phyloP scores from a whole-genome alignment of 2,797 vertebrate genomes.

The Sarcoramphus papa region DNA sequence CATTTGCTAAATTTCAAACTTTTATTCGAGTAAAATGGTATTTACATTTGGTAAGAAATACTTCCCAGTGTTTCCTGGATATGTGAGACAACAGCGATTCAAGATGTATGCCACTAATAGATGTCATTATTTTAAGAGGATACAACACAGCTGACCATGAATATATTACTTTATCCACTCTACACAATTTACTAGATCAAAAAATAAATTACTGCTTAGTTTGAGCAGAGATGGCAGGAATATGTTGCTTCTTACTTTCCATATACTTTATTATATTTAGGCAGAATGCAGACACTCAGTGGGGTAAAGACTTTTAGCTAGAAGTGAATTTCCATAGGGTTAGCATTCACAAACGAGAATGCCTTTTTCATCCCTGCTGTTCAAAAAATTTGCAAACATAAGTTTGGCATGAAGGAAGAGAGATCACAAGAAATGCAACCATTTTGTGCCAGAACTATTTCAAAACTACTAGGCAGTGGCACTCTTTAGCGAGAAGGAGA shows the following conservation, averaged over 20 bases:
- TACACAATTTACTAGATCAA: neutral
- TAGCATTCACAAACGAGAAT: neutral
- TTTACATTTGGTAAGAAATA: neutral
- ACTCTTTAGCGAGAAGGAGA: neutral
- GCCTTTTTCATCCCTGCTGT: neutral
- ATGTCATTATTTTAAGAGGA: conserved; percentile 20
- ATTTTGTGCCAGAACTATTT: neutral
- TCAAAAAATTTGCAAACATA: neutral
- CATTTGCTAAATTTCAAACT: conserved; percentile 26
- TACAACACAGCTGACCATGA: neutral
- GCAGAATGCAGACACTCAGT: neutral
- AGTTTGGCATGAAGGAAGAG: neutral
- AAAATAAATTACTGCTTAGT: conserved; percentile 29
- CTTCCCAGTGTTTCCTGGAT: neutral
- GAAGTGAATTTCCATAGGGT: neutral
- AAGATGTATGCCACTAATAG: conserved; percentile 15
- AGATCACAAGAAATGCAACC: neutral
- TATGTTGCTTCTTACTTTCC: neutral
- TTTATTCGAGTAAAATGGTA: conserved; percentile 51
- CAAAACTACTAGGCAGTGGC: neutral
- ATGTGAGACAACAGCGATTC: conserved; percentile 1
- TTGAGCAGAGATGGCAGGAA: neutral
- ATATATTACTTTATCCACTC: conserved; percentile 17
- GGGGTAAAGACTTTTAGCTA: neutral
- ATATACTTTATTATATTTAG: neutral